Evolutionary conservation across 2,888 invertebrate species (phyloP), one percentile per base, ranked within the genome.

Genomic region (Daptonema setosum): DNA sequence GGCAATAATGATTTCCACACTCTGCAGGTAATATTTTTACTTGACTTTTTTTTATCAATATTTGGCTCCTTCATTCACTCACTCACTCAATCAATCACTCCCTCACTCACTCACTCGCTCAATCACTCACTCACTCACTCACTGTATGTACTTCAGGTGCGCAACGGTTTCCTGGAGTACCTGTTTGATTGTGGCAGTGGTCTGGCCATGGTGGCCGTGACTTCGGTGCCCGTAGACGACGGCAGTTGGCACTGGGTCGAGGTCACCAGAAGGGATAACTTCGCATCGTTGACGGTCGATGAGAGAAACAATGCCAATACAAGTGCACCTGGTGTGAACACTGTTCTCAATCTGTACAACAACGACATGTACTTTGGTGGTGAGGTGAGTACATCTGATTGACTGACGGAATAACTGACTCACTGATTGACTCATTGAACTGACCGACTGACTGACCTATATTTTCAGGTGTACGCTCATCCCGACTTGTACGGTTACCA

Each of bases 151-250:
- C n/a, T n/a, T n/a, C 65, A 79, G 78, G 77, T 83, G 56, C 80
- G 80, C 24, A 83, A 86, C 70, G 91, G 90, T 0, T 79, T 80
- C 54, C 79, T 88, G 17, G 87, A 86, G 71, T 87, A 87, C 73
- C 80, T 85, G 62, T 87, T 88, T 76, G 86, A 93, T 71, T 79
- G 90, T 63, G 93, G 93, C 25, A 83, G 84, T 62, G 93, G 91
- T 5, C 84, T 84, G 72, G 87, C 85, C 43, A 74, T 82, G 56
- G 82, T 54, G 17, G 22, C 30, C 22, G 30, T 63, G 2, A 17
- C 52, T 1, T 52, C 52, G 17, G 22, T 45, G 1, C 53, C 59
- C 3, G 62, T 63, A n/a, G 81, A 83, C 29, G 85, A 87, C 68
- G 85, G 86, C 3, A 78, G 80, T 63, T 87, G 87, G 87, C 87